Evolutionary conservation across 2,888 invertebrate genomes (phyloP), one percentile per base, ranked within the genome.

Genomic region (Drosophila mercatorum): DNA sequence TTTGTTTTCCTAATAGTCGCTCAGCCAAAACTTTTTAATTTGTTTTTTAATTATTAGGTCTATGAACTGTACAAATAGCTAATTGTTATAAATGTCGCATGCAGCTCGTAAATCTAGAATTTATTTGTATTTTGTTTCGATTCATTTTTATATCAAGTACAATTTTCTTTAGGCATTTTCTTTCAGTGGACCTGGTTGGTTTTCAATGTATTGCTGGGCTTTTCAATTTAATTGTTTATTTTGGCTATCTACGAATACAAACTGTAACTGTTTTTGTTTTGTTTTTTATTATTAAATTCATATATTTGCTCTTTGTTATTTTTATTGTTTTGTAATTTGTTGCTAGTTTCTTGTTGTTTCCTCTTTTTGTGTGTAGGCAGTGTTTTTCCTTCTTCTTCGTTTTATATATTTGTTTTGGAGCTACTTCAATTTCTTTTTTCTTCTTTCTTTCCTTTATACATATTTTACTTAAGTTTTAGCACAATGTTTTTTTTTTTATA

Each of bases 241-340:
- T 88, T 83, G 83, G 83, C 83, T 83, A 83, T 75, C 83, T 83
- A 83, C 78, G 83, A 60, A 72, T 81, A 80, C 78, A 85, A 88
- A 80, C 73, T 80, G 75, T 81, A 70, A 67, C 64, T 81, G 64
- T 58, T 56, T 49, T 26, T 47, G 0, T 12, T 47, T 44, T 7
- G 17, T 22, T 63, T 65, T 55, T 26, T n/a, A 46, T 62, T 73
- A 44, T 79, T 83, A 84, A 88, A 84, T 88, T 84, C 88, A 83
- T 88, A 83, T 80, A 86, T 70, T 83, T 83, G 83, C 83, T 77
- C 68, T 85, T 83, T 81, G 73, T 51, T 88, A 68, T 51, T 88
- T 84, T 88, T 84, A 75, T 86, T 85, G 84, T 75, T 87, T 51
- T 71, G 70, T 71, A 84, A 86, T 84, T 84, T 84, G 84, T 88